These are phyloP conservation scores for Hoplias malabaricus DNA, from an alignment of 2,113 vertebrate genomes.

Conservation along the genomic window DNA sequence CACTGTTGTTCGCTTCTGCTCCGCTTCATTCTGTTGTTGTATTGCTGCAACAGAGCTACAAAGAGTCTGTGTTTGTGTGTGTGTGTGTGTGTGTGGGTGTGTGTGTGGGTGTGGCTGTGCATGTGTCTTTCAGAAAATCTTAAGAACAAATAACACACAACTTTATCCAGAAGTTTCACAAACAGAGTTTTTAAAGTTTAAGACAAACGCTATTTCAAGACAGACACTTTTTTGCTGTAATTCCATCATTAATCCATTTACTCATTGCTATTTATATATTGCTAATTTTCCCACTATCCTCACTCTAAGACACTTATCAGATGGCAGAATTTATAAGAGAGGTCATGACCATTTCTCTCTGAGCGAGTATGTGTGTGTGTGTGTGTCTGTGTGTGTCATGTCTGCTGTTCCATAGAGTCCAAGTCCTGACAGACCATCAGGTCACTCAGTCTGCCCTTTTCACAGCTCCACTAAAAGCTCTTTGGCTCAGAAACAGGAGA, in stretches of 20 bases:
- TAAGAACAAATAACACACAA: not conserved
- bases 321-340: not conserved
- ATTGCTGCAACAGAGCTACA: constrained; percentile 6
- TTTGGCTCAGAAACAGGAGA: constrained; percentile 20
- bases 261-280: not conserved
- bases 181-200: too few relatives aligned
- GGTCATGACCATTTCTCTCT: not conserved
- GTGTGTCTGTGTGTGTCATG: constrained; percentile 6
- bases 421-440: not conserved
- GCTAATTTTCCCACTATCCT: not conserved
- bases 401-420: not conserved
- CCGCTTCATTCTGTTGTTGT: constrained; percentile 34
- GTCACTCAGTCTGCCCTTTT: constrained; percentile 23
- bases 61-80: not conserved
- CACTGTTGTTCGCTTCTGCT: constrained; percentile 33
- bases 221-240: not conserved
- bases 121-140: not conserved
- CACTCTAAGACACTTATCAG: not conserved
- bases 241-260: not conserved
- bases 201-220: too few relatives aligned
- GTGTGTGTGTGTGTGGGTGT: not conserved
- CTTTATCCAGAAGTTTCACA: not conserved
- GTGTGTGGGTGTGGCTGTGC: not conserved
- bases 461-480: constrained; percentile 6
- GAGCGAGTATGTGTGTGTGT: not conserved